These are phyloP conservation scores for Chaetorhynchus papuensis DNA, from an alignment of 2,113 vertebrate species.

Conservation along the genomic window DNA sequence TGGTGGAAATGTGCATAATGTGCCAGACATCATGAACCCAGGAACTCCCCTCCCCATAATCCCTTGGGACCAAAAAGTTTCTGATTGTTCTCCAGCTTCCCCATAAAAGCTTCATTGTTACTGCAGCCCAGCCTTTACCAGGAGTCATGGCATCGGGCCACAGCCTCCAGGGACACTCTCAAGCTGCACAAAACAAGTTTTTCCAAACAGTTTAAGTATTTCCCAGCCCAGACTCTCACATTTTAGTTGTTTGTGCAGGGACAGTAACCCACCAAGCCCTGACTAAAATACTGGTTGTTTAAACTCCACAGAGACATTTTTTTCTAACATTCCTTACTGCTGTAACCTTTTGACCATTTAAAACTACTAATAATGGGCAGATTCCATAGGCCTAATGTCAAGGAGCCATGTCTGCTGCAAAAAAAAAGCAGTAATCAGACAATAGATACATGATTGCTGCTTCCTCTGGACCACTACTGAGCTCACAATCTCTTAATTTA, in stretches of 20 bases:
- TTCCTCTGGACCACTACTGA: not conserved
- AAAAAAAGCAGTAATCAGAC: not conserved
- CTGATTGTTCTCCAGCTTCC: constrained; percentile 62
- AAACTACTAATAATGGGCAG: constrained; percentile 40
- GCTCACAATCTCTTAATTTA: not conserved
- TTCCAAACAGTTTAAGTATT: constrained; percentile 65
- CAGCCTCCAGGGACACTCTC: constrained; percentile 62
- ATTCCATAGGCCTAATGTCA: constrained; percentile 17
- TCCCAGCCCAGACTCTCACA: constrained; percentile 59
- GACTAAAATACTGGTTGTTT: constrained; percentile 52
- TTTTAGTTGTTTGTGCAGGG: constrained; percentile 66
- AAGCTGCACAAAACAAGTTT: constrained; percentile 65
- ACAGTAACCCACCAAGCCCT: constrained; percentile 57
- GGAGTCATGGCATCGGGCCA: constrained; percentile 58
- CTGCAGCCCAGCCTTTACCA: constrained; percentile 63
- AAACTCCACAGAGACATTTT: constrained; percentile 56
- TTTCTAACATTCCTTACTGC: constrained; percentile 30
- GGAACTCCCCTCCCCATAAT: constrained; percentile 67
- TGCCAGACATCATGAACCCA: constrained; percentile 68
- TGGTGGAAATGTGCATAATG: constrained; percentile 56
- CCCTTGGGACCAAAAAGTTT: constrained; percentile 38
- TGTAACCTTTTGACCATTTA: constrained; percentile 45
- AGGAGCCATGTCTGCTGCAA: not conserved
- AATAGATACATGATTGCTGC: not conserved
- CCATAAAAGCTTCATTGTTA: constrained; percentile 68